Conservation (phyloP, 2,797 vertebrate genomes). For the Catostomus latipinnis region DNA sequence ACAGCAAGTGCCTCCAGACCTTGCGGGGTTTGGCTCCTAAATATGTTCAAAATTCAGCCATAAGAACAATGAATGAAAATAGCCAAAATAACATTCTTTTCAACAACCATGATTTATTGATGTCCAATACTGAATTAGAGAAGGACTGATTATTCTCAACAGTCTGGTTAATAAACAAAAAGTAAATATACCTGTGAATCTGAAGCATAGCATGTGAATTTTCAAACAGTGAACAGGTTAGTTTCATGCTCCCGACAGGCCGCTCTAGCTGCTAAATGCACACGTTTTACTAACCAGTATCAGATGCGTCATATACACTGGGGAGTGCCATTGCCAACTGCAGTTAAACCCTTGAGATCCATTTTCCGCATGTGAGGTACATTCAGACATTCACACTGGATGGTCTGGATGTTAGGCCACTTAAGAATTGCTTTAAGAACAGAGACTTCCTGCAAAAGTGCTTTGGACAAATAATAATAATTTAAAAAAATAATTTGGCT, state of each 20-base stretch:
- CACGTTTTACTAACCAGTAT: conserved; percentile 22
- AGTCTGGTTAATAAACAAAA: conserved; percentile 49
- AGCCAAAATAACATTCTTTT: not conserved
- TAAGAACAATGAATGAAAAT: not conserved
- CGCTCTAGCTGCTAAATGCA: conserved; percentile 34
- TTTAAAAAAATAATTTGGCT: conserved; percentile 19
- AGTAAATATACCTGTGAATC: conserved; percentile 57
- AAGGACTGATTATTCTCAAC: conserved; percentile 57
- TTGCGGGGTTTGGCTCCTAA: too few species aligned
- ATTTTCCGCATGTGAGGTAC: conserved; percentile 8
- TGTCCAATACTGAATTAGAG: conserved; percentile 63
- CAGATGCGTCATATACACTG: not conserved
- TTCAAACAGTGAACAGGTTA: conserved; percentile 50
- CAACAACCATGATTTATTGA: conserved; percentile 74
- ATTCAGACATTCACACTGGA: conserved; percentile 6
- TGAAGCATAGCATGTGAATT: conserved; percentile 45
- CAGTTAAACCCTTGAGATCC: not conserved
- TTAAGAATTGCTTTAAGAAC: conserved; percentile 27
- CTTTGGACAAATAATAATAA: conserved; percentile 19
- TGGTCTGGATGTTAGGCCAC: conserved; percentile 32
- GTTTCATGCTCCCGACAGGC: conserved; percentile 7
- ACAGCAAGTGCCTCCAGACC: too few species aligned
- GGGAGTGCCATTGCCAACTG: conserved; percentile 13
- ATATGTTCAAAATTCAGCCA: not conserved
- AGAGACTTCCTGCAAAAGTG: conserved; percentile 45